A percentile compares a stretch with the other conserved stretches of the same genome.
Evolutionary conservation across 2,113 vertebrate species (phyloP).

Genomic region (Cavia porcellus): DNA sequence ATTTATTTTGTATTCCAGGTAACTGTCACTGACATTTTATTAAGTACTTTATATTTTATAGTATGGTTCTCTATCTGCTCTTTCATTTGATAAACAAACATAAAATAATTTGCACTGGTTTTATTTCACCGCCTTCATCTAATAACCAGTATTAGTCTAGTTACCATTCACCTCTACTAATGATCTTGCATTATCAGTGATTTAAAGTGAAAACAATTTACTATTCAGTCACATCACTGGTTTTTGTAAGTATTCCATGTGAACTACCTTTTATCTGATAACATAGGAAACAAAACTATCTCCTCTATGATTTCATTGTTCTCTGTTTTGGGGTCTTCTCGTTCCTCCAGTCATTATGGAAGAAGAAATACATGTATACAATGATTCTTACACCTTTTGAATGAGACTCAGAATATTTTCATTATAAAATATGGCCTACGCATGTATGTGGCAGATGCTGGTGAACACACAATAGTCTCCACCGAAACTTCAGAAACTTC

Average conservation of each 20-base stretch:
- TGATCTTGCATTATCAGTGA: background rate
- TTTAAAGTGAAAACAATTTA: background rate
- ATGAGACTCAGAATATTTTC: background rate
- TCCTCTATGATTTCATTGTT: background rate
- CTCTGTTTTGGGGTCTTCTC: background rate
- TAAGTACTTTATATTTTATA: background rate
- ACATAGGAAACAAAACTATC: background rate
- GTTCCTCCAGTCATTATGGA: background rate
- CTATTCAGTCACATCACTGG: background rate
- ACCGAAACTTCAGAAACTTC: background rate
- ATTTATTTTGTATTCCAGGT: background rate
- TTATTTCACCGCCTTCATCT: too few relatives aligned
- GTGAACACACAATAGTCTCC: background rate
- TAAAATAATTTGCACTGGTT: background rate
- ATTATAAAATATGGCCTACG: background rate
- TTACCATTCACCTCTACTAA: background rate
- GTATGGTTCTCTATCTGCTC: background rate
- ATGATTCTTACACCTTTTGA: background rate
- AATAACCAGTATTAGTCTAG: background rate
- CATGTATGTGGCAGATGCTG: background rate
- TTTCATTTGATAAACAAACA: background rate
- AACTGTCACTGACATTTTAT: background rate
- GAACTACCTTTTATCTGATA: background rate
- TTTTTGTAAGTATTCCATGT: too few relatives aligned
- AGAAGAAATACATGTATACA: background rate